Percentiles rank a stretch among this genome's conserved stretches.
These are phyloP conservation scores for Carlito syrichta DNA, from an alignment of 2,113 vertebrate species.

Conservation along the genomic window DNA sequence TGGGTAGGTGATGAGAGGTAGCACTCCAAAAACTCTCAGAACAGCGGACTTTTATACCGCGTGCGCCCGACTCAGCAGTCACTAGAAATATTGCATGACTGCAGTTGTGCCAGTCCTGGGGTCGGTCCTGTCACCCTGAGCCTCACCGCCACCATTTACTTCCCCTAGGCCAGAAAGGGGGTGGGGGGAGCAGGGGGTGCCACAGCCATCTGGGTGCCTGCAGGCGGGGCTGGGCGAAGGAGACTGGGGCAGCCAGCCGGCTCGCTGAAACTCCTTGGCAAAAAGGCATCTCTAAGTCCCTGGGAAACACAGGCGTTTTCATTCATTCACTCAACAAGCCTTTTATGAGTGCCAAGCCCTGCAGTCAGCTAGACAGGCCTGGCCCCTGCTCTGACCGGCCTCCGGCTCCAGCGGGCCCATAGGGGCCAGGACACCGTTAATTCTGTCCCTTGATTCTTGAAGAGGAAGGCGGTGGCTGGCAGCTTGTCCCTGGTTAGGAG, in stretches of 20 bases:
- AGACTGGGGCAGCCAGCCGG: accelerated
- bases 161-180: not conserved
- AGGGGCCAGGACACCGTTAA: not conserved
- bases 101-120: not conserved
- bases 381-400: not conserved
- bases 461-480: not conserved
- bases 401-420: too few relatives aligned
- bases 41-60: accelerated
- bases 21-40: slow-evolving; percentile 64
- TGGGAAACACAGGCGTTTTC: not conserved
- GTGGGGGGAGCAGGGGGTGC: not conserved
- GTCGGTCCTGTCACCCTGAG: too few relatives aligned
- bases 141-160: not conserved
- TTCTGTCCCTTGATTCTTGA: not conserved
- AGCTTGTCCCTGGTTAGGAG: not conserved
- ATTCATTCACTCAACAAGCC: not conserved
- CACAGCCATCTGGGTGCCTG: not conserved
- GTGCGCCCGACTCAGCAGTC: not conserved
- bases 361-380: not conserved
- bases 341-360: not conserved
- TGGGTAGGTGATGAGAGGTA: not conserved
- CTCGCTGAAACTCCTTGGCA: not conserved
- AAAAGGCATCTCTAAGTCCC: not conserved
- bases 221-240: not conserved
- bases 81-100: not conserved